These are phyloP conservation scores for Hofmannophila pseudospretella DNA, from an alignment of 2,888 invertebrate genomes.

Conservation along the genomic window DNA sequence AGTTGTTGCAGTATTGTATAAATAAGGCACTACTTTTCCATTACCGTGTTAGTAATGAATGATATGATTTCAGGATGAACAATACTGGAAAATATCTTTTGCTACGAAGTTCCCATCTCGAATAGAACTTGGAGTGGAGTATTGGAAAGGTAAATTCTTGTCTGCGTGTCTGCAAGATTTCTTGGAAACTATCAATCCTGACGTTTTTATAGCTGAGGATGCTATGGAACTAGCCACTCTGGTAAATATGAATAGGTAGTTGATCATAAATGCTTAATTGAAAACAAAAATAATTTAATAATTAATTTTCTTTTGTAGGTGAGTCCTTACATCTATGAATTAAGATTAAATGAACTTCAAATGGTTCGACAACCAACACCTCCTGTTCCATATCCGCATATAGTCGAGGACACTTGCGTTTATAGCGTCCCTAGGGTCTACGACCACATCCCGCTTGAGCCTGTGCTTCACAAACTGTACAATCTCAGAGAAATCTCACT, in stretches of 20 bases:
- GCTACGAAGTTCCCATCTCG: constrained; percentile 51
- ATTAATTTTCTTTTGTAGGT: constrained; percentile 37
- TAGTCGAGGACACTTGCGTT: constrained; percentile 52
- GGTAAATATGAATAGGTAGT: constrained; percentile 30
- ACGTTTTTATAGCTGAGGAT: constrained; percentile 60
- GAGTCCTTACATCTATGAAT: constrained; percentile 69
- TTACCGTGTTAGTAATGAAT: neutral
- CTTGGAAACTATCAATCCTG: constrained; percentile 59
- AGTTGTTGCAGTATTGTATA: too few species aligned
- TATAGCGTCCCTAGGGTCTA: constrained; percentile 57
- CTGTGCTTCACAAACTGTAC: constrained; percentile 69
- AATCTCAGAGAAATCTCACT: constrained; percentile 72
- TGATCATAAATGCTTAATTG: neutral
- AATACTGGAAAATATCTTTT: constrained; percentile 80
- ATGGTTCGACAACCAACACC: constrained; percentile 71
- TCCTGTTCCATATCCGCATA: constrained; percentile 35
- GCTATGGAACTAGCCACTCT: constrained; percentile 52
- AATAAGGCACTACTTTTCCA: neutral
- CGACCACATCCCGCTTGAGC: constrained; percentile 79
- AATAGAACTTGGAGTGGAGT: constrained; percentile 59
- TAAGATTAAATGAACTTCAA: constrained; percentile 73
- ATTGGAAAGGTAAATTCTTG: constrained; percentile 80
- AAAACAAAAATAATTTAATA: neutral
- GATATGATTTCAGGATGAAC: constrained; percentile 63
- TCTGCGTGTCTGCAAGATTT: constrained; percentile 65